phyloP scores from a whole-genome alignment of 2,888 invertebrate genomes.

The Leptarthrus brevirostris region DNA sequence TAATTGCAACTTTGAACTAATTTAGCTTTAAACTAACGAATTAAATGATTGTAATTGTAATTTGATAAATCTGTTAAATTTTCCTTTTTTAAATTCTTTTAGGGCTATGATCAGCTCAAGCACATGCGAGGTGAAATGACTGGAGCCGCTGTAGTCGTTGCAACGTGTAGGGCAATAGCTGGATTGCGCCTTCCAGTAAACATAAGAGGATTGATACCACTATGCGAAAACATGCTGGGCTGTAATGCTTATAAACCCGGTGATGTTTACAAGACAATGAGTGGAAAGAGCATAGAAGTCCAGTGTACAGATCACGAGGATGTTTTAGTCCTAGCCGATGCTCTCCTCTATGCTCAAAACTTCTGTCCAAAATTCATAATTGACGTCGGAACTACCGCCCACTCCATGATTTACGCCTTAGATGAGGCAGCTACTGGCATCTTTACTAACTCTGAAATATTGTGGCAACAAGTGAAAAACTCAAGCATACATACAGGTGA shows the following conservation, averaged over 20 bases:
- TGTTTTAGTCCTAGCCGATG: slow-evolving; percentile 79
- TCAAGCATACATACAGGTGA: slow-evolving; percentile 81
- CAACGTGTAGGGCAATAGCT: slow-evolving; percentile 77
- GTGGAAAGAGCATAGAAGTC: slow-evolving; percentile 79
- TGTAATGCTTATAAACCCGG: slow-evolving; percentile 81
- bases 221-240: slow-evolving; percentile 83
- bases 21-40: too few relatives aligned
- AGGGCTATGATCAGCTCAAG: slow-evolving; percentile 69
- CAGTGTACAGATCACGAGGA: slow-evolving; percentile 83
- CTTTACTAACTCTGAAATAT: slow-evolving; percentile 76
- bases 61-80: too few relatives aligned
- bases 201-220: slow-evolving; percentile 78
- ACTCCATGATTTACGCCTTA: slow-evolving; percentile 72
- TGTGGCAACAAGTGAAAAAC: slow-evolving; percentile 76
- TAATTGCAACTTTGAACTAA: too few relatives aligned
- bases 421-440: slow-evolving; percentile 78
- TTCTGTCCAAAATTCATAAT: slow-evolving; percentile 78
- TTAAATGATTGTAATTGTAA: neutral
- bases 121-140: slow-evolving; percentile 86
- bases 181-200: slow-evolving; percentile 77
- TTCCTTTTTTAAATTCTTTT: neutral
- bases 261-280: slow-evolving; percentile 79
- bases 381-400: slow-evolving; percentile 82
- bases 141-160: slow-evolving; percentile 82
- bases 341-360: slow-evolving; percentile 79